Conservation (phyloP, 2,888 invertebrate species). For the Agrypnus murinus region DNA sequence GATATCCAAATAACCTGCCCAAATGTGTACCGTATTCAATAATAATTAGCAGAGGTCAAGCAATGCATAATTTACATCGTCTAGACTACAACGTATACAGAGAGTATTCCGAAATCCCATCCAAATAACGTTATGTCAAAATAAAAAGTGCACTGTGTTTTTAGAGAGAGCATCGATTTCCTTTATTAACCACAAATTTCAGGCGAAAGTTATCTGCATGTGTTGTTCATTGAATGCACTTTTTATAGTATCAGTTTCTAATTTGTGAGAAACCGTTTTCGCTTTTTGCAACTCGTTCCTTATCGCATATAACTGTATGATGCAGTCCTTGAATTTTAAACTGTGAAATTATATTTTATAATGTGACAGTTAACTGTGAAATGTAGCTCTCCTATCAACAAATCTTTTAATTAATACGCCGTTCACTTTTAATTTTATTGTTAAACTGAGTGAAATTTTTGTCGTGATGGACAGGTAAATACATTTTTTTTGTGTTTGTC, state of each 20-base stretch:
- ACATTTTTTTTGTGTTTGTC: too few relatives aligned
- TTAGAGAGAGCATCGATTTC: too few relatives aligned
- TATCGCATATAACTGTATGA: not conserved
- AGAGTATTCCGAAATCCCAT: too few relatives aligned
- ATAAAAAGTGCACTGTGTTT: too few relatives aligned
- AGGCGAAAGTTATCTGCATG: too few relatives aligned
- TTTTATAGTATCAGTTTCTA: not conserved
- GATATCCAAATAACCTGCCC: too few relatives aligned
- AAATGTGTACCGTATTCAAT: not conserved
- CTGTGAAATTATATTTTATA: slow-evolving; percentile 15
- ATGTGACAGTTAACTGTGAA: slow-evolving; percentile 1
- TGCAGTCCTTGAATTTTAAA: slow-evolving; percentile 13
- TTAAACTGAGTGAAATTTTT: too few relatives aligned
- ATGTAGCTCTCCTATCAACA: not conserved
- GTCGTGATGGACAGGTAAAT: too few relatives aligned
- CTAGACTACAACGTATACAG: too few relatives aligned
- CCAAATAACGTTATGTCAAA: too few relatives aligned
- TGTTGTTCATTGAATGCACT: too few relatives aligned
- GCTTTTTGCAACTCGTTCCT: not conserved
- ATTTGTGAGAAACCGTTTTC: not conserved
- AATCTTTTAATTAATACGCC: not conserved
- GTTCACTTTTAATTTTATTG: not conserved
- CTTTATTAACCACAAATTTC: too few relatives aligned
- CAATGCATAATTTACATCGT: slow-evolving; percentile 1
- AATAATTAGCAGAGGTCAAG: slow-evolving; percentile 1